These are phyloP conservation scores for Galaxias olidus DNA, from an alignment of 2,797 vertebrate genomes.

Conservation along the genomic window DNA sequence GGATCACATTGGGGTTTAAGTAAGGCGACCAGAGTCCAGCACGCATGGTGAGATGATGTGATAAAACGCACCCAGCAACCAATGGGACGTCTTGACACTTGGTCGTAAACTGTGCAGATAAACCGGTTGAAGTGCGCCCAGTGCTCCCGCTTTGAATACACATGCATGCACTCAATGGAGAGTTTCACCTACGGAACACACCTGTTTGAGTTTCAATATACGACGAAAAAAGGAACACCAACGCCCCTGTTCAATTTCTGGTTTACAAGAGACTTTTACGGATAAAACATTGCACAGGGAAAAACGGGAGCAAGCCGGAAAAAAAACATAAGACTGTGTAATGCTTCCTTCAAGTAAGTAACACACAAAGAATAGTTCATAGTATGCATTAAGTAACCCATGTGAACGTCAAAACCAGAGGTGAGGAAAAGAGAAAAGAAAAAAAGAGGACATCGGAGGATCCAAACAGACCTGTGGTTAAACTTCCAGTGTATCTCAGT, in stretches of 20 bases:
- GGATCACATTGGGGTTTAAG: conserved; percentile 11
- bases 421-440: neutral
- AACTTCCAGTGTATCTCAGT: neutral
- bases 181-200: conserved; percentile 34
- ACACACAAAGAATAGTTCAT: neutral
- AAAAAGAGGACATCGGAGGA: neutral
- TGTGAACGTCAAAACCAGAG: neutral
- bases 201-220: conserved; percentile 17
- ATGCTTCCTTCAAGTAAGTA: neutral
- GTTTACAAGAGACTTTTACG: no score
- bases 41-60: conserved; percentile 18
- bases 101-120: conserved; percentile 63
- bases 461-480: neutral
- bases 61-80: conserved; percentile 48
- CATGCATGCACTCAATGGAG: conserved; percentile 7
- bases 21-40: conserved; percentile 62
- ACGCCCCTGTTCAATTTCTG: neutral
- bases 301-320: no score
- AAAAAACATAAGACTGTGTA: no score
- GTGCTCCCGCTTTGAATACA: conserved; percentile 35
- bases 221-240: neutral
- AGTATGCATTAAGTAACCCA: neutral
- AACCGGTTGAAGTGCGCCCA: conserved; percentile 15
- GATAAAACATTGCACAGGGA: no score
- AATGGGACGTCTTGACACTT: conserved; percentile 44